phyloP scores from a whole-genome alignment of 2,888 invertebrate genomes.

The Protophormia terraenovae region DNA sequence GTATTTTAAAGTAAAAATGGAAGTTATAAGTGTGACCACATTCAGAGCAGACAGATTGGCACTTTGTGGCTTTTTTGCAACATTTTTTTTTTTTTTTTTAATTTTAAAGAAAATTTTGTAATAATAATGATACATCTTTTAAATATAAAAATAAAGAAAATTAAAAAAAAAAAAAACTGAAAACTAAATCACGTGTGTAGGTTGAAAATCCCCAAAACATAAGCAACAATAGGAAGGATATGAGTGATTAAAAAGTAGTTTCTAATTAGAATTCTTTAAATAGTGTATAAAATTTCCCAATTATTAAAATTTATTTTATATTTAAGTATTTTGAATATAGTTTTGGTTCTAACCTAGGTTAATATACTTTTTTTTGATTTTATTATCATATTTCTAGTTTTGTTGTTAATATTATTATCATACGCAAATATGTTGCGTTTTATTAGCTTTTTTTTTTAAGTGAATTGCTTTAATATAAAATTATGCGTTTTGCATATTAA shows the following conservation, averaged over 20 bases:
- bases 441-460: conserved; percentile 25
- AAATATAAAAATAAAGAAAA: background rate
- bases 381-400: background rate
- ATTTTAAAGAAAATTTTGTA: conserved; percentile 44
- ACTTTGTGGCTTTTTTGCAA: conserved; percentile 68
- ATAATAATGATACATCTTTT: conserved; percentile 12
- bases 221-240: conserved; percentile 28
- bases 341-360: background rate
- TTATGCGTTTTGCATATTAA: conserved; percentile 67
- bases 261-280: too few species aligned
- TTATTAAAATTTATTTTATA: background rate
- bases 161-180: background rate
- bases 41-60: conserved; percentile 70
- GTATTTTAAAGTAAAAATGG: conserved; percentile 51
- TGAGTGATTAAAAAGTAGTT: background rate
- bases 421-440: conserved; percentile 36
- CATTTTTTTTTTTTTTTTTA: conserved; percentile 30
- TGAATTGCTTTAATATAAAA: conserved; percentile 53
- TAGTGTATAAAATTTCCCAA: background rate
- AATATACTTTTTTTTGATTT: background rate
- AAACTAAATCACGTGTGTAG: conserved; percentile 29
- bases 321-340: background rate
- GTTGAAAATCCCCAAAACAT: conserved; percentile 18
- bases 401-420: conserved; percentile 11
- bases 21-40: conserved; percentile 68